phyloP scores from a whole-genome alignment of 2,888 invertebrate genomes.

The Pammene aurita region DNA sequence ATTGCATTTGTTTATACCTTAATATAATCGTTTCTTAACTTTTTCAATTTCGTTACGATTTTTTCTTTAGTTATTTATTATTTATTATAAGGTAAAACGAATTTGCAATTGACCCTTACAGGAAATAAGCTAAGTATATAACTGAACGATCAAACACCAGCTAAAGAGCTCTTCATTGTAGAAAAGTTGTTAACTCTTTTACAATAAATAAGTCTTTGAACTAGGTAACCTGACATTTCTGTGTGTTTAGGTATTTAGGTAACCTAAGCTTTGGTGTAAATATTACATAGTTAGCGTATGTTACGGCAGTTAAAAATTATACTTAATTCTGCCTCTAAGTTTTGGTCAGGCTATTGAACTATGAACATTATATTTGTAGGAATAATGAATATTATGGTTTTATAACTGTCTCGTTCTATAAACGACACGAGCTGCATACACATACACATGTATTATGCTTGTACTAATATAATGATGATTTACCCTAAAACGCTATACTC shows the following conservation, averaged over 20 bases:
- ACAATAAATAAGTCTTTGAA: no score
- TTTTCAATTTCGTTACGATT: no score
- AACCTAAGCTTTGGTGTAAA: constrained; percentile 13
- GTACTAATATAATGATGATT: neutral
- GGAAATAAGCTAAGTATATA: neutral
- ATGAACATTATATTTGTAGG: constrained; percentile 11
- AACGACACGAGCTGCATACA: neutral
- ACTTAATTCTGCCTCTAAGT: constrained; percentile 8
- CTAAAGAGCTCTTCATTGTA: no score
- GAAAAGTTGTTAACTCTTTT: no score
- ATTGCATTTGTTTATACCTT: no score
- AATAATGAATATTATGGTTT: neutral
- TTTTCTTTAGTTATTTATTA: no score
- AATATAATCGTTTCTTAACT: no score
- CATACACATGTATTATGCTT: constrained; percentile 14
- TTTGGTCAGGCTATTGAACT: constrained; percentile 28
- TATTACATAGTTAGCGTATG: constrained; percentile 22
- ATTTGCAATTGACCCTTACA: neutral
- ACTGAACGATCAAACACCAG: neutral
- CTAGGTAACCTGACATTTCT: neutral
- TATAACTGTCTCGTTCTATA: constrained; percentile 24
- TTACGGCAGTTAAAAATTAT: constrained; percentile 4
- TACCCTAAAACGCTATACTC: no score
- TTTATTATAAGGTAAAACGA: no score
- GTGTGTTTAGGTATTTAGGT: neutral